These are phyloP conservation scores for Trypoxylon attenuatum DNA, from an alignment of 2,888 invertebrate genomes.

Conservation along the genomic window DNA sequence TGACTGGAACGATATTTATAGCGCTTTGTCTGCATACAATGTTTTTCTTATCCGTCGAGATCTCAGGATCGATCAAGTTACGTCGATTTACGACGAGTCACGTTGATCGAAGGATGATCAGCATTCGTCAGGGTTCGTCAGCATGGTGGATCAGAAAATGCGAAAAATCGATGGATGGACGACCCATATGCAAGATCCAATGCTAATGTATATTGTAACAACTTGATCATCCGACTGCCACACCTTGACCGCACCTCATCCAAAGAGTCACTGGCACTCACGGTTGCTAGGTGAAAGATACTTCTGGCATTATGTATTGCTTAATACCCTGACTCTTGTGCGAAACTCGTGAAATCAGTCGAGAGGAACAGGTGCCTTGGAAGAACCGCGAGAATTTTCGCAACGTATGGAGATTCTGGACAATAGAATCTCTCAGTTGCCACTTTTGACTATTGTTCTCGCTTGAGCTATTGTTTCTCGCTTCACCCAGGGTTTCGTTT, in stretches of 20 bases:
- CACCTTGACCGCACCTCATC: background rate
- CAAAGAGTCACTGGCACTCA: no score
- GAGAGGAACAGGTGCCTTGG: background rate
- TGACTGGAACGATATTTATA: background rate
- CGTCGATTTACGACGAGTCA: conserved; percentile 9
- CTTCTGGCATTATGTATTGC: no score
- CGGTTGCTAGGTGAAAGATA: no score
- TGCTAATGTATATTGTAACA: background rate
- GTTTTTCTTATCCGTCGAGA: background rate
- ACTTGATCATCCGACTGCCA: background rate
- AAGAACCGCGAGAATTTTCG: no score
- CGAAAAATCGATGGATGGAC: background rate
- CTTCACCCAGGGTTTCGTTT: no score
- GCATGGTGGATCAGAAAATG: conserved; percentile 2
- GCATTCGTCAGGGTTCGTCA: conserved; percentile 4
- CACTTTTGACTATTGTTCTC: no score
- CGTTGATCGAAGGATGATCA: conserved; percentile 1
- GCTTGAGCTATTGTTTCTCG: no score
- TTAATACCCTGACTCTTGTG: background rate
- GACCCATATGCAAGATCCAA: background rate
- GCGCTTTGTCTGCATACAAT: conserved; percentile 5
- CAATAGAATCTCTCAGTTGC: no score
- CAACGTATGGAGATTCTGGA: no score
- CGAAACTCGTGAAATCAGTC: background rate
- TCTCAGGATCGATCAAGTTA: background rate